These are phyloP conservation scores for Panagrolaimus sp. DNA, from an alignment of 1,140 invertebrate genomes.

Conservation along the genomic window DNA sequence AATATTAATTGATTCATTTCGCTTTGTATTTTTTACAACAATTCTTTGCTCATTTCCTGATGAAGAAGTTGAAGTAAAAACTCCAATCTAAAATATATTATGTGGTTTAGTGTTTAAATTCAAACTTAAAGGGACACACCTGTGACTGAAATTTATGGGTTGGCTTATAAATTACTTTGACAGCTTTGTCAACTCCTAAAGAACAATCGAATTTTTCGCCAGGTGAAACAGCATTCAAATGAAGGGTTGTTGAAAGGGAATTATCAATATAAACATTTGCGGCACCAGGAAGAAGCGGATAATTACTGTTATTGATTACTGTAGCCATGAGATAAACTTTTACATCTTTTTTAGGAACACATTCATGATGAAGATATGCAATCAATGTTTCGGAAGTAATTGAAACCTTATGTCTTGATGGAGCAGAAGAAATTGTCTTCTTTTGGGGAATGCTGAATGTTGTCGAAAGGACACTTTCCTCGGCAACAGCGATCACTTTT, in stretches of 20 bases:
- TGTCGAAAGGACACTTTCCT: conserved; percentile 37
- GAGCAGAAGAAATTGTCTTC: conserved; percentile 59
- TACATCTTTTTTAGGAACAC: conserved; percentile 57
- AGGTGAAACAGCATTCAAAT: conserved; percentile 59
- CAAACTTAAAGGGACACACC: conserved; percentile 21
- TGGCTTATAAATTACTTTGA: conserved; percentile 62
- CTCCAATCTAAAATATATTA: conserved; percentile 38
- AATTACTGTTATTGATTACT: conserved; percentile 59
- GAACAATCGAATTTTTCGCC: conserved; percentile 61
- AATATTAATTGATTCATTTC: conserved; percentile 53
- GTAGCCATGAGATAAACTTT: conserved; percentile 61
- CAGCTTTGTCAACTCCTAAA: conserved; percentile 61
- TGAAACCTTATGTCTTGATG: conserved; percentile 57
- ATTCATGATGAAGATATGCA: conserved; percentile 59
- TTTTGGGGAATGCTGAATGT: conserved; percentile 55
- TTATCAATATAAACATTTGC: conserved; percentile 62
- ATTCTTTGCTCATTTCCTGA: conserved; percentile 58
- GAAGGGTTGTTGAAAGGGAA: neutral
- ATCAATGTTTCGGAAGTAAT: conserved; percentile 60
- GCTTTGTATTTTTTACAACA: conserved; percentile 60
- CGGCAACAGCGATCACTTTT: neutral
- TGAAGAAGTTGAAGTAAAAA: conserved; percentile 48
- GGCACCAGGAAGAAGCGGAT: conserved; percentile 59
- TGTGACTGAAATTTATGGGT: conserved; percentile 46
- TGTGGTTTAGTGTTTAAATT: neutral